These are phyloP conservation scores for Haliclystus octoradiatus DNA, from an alignment of 30 jellyfish, hydroid and myxozoan species.

Conservation along the genomic window DNA sequence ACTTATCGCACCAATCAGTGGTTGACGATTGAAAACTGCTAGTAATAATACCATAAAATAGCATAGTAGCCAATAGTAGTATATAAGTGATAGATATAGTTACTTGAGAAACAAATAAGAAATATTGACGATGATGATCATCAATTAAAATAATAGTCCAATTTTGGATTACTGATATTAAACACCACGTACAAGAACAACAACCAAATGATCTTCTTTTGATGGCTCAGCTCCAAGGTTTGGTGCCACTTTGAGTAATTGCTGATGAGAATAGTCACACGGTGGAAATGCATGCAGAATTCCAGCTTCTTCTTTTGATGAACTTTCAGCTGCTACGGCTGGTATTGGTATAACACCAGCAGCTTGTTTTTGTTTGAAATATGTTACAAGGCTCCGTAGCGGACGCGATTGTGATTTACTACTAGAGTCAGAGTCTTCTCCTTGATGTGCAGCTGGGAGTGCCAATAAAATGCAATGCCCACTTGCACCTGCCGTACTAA, in stretches of 20 bases:
- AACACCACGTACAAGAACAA: constrained; percentile 86
- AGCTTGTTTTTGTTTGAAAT: constrained; percentile 88
- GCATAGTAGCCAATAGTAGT: too few species aligned
- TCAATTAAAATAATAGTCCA: too few species aligned
- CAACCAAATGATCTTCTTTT: constrained; percentile 90
- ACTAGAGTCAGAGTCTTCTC: constrained; percentile 83
- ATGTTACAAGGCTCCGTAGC: constrained; percentile 86
- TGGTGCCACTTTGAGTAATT: constrained; percentile 89
- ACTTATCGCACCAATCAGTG: too few species aligned
- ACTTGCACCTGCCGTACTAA: constrained; percentile 89
- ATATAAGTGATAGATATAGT: too few species aligned
- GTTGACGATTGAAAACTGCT: too few species aligned
- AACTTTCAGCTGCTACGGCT: constrained; percentile 36
- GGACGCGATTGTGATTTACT: constrained; percentile 71
- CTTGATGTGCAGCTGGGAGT: constrained; percentile 63
- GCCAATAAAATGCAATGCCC: constrained; percentile 95
- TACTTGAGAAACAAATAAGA: too few species aligned
- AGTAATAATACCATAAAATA: too few species aligned
- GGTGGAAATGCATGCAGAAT: constrained; percentile 98
- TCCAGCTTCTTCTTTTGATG: constrained; percentile 84
- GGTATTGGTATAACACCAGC: constrained; percentile 93
- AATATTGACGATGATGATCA: too few species aligned
- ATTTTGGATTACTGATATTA: too few species aligned
- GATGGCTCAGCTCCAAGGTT: constrained; percentile 88
- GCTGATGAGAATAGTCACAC: constrained; percentile 94